These are phyloP conservation scores for Tichodroma muraria DNA, from an alignment of 2,113 vertebrate species.

Conservation along the genomic window DNA sequence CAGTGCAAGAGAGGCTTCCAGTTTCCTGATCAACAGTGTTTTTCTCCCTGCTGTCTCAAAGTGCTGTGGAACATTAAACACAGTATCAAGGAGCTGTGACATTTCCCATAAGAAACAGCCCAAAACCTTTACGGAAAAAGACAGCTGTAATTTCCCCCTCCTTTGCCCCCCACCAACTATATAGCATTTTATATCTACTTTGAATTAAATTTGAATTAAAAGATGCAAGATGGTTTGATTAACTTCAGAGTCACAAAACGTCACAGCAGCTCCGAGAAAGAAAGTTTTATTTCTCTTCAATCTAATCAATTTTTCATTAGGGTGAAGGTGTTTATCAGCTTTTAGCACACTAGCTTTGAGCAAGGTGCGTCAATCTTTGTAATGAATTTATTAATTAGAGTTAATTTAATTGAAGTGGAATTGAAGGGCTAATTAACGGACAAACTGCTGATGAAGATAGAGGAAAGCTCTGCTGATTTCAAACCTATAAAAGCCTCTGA, in stretches of 20 bases:
- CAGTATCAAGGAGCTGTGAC: neutral
- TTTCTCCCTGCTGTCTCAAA: neutral
- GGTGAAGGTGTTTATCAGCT: conserved; percentile 96
- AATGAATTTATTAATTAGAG: conserved; percentile 97
- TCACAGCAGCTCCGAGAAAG: conserved; percentile 49
- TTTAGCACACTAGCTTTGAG: conserved; percentile 89
- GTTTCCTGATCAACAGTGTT: neutral
- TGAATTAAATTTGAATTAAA: conserved; percentile 75
- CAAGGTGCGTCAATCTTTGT: conserved; percentile 86
- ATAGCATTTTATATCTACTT: conserved; percentile 52
- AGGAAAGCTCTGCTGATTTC: conserved; percentile 70
- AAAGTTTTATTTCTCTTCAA: conserved; percentile 77
- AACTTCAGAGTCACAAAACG: conserved; percentile 67
- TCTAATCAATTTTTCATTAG: conserved; percentile 99
- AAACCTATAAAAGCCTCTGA: conserved; percentile 56
- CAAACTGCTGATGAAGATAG: conserved; percentile 77
- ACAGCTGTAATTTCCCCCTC: neutral
- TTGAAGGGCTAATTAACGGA: conserved; percentile 90
- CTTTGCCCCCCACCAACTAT: neutral
- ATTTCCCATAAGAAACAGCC: neutral
- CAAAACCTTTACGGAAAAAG: neutral
- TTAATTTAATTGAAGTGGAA: conserved; percentile 97
- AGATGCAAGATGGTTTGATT: conserved; percentile 72
- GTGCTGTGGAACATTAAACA: neutral
- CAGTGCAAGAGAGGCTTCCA: neutral